Percentiles rank a stretch among this genome's conserved stretches.
Conservation (phyloP, 1,140 invertebrate species). For the Aphaenogaster ashmeadi region DNA sequence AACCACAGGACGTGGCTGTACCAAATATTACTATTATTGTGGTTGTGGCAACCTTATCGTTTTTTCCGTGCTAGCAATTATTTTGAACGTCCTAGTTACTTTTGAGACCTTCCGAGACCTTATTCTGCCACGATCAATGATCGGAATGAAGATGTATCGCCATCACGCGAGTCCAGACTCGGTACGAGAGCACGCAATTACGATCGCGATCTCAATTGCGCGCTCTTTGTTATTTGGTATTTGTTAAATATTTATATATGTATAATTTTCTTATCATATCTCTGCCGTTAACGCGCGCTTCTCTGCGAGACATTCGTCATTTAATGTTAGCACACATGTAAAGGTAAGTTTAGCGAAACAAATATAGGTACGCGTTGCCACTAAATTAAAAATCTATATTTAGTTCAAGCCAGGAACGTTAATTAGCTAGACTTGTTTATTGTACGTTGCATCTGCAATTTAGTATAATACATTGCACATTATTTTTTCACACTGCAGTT, state of each 20-base stretch:
- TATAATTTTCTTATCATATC: background rate
- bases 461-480: conserved; percentile 5
- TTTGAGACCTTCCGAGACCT: conserved; percentile 45
- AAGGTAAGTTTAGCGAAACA: background rate
- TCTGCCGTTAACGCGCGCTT: background rate
- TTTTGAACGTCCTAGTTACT: too few relatives aligned
- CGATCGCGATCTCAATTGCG: conserved; percentile 18
- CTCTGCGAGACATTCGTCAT: background rate
- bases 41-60: too few relatives aligned
- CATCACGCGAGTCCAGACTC: conserved; percentile 21
- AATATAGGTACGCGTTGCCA: background rate
- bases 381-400: background rate
- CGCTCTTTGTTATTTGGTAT: background rate
- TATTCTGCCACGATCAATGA: conserved; percentile 75
- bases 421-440: background rate
- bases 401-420: background rate
- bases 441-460: background rate
- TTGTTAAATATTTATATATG: background rate
- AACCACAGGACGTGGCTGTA: too few relatives aligned
- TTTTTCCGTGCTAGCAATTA: too few relatives aligned
- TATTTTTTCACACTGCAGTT: background rate
- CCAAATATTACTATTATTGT: too few relatives aligned
- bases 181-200: background rate
- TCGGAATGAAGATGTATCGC: conserved; percentile 69
- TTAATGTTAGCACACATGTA: background rate